These are phyloP conservation scores for Protophormia terraenovae DNA, from an alignment of 2,888 invertebrate species.

Conservation along the genomic window DNA sequence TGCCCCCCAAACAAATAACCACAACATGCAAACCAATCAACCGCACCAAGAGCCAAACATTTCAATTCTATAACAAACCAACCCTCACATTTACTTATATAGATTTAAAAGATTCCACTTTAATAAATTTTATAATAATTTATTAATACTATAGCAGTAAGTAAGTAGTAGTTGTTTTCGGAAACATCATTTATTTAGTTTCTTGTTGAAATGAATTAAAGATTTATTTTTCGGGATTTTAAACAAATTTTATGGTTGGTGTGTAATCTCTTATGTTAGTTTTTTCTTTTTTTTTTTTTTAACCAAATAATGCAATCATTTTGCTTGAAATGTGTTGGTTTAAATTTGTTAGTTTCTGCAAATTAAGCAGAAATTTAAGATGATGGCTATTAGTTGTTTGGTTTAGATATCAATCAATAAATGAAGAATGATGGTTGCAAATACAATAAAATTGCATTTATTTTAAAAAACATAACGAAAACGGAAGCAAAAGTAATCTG, in stretches of 20 bases:
- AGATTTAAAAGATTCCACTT: background rate
- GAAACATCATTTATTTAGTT: background rate
- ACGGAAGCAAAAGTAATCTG: too few species aligned
- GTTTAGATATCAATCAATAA: background rate
- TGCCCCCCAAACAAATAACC: background rate
- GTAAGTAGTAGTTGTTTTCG: background rate
- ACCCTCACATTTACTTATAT: background rate
- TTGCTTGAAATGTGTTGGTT: too few species aligned
- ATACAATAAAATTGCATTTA: too few species aligned
- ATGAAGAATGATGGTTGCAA: too few species aligned
- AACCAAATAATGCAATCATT: too few species aligned
- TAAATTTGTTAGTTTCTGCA: too few species aligned
- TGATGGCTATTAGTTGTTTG: background rate
- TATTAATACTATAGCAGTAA: background rate
- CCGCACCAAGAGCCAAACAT: background rate
- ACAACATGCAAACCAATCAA: conserved; percentile 15
- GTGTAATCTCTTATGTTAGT: background rate
- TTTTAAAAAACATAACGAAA: too few species aligned
- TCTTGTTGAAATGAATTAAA: background rate
- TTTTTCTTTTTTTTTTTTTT: background rate
- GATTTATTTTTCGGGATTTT: background rate
- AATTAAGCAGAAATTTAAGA: background rate
- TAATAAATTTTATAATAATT: conserved; percentile 5
- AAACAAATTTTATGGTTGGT: background rate
- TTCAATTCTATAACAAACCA: background rate